Base-by-base conservation (phyloP, 2,113 vertebrate species). In the Polyodon spathula region DNA sequence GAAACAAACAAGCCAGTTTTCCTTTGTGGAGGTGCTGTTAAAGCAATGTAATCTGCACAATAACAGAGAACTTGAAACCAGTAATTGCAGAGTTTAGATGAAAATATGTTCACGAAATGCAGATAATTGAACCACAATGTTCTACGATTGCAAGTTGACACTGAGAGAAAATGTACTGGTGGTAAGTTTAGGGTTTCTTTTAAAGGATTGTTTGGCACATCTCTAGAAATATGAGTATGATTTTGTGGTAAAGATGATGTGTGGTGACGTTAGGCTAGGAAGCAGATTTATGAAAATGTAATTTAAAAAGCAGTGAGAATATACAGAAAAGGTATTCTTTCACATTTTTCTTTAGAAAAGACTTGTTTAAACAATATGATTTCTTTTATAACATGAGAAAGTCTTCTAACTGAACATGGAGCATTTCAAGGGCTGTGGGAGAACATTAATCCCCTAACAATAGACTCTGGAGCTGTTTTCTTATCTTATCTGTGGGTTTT, bases 391-490 rank as follows among this genome's bases (percentile, higher is more conserved):
- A 37, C 37, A 54, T 40, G 16, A 60, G 38, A 8, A 42, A 56
- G 52, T 3, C 27, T 27, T 27, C 27, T 27, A 38, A 63, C 58
- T 63, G 61, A 50, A 57, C 65, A 59, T 56, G 65, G 63, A 66
- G 38, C 14, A 16, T 41, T 42, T 38, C 37, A 37, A 10, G 46
- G 66, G 62, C 68, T 73, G 72, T 69, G 71, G 74, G 70, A 73
- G 17, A 55, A 38, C 70, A 76, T 67, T 82, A 78, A 84, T 81
- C 75, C 72, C 63, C 39, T 62, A 68, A 78, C 81, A 80, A 79
- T 75, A 61, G 72, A 66, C 62, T 40, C 64, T 14, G 6, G 39
- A 55, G 68, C 62, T 67, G 12, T 63, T 61, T 80, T 73, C 71
- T 57, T 69, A 76, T 76, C 57, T 63, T 68, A 71, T 68, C 74